These are phyloP conservation scores for Tenthredo scrophulariae DNA, from an alignment of 2,888 invertebrate species.

Conservation along the genomic window DNA sequence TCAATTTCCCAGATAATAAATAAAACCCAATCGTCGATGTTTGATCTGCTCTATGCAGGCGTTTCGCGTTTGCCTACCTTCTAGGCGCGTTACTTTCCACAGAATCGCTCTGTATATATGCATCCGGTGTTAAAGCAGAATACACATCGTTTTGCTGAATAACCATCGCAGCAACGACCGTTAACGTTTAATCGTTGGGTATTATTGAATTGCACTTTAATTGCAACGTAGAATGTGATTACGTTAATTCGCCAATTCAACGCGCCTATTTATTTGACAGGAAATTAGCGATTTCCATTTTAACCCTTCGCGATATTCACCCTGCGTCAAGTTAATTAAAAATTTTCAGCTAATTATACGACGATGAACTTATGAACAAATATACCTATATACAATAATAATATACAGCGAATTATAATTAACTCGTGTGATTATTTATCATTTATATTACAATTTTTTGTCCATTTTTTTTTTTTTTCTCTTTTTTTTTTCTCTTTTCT, in stretches of 20 bases:
- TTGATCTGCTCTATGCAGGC: too few relatives aligned
- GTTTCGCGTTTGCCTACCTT: too few relatives aligned
- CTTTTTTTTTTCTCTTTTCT: too few relatives aligned
- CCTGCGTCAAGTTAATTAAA: not conserved
- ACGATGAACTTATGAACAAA: too few relatives aligned
- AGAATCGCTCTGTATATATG: too few relatives aligned
- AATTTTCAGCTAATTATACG: not conserved
- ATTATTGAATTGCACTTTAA: slow-evolving; percentile 11
- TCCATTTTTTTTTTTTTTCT: too few relatives aligned
- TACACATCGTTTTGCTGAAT: not conserved
- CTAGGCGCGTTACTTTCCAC: too few relatives aligned
- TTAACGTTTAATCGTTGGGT: not conserved
- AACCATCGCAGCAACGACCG: not conserved
- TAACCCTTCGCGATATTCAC: not conserved
- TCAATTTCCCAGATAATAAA: too few relatives aligned
- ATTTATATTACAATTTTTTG: not conserved
- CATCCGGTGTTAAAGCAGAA: not conserved
- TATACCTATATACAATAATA: not conserved
- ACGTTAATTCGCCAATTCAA: not conserved
- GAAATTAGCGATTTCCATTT: not conserved
- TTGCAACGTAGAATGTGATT: not conserved
- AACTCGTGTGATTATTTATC: too few relatives aligned
- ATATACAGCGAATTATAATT: not conserved
- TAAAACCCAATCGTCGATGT: too few relatives aligned
- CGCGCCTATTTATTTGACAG: not conserved